phyloP scores from a whole-genome alignment of 64 coral and sea anemone genomes.

The Exaiptasia diaphana region DNA sequence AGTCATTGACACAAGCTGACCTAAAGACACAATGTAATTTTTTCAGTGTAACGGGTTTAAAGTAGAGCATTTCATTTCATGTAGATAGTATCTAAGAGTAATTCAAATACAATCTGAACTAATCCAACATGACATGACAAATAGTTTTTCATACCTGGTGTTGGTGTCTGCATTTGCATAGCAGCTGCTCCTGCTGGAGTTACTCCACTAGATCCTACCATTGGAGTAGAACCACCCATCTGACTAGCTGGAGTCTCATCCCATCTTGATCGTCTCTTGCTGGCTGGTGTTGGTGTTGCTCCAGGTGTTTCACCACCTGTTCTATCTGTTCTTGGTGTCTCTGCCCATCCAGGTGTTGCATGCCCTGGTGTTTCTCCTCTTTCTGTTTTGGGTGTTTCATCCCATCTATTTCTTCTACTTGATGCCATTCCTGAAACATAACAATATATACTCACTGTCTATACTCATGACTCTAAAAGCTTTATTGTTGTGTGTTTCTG shows the following conservation, averaged over 20 bases:
- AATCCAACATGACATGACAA: not conserved
- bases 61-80: not conserved
- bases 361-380: constrained; percentile 96
- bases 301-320: constrained; percentile 91
- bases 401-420: constrained; percentile 90
- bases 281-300: constrained; percentile 93
- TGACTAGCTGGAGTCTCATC: constrained; percentile 98
- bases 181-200: constrained; percentile 86
- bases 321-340: constrained; percentile 94
- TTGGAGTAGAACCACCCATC: constrained; percentile 82
- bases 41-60: not conserved
- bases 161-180: constrained; percentile 99
- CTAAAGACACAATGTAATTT: constrained; percentile 18
- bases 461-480: not conserved
- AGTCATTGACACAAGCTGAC: constrained; percentile 89
- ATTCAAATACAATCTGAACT: not conserved
- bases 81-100: not conserved
- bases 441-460: not conserved
- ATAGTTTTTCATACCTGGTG: constrained; percentile 60
- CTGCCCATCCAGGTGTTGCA: constrained; percentile 94
- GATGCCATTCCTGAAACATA: constrained; percentile 64
- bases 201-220: constrained; percentile 89
- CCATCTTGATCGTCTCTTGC: constrained; percentile 94
- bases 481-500: too few species aligned
- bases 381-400: constrained; percentile 98